phyloP scores from a whole-genome alignment of 2,888 invertebrate species.

The Amphipyra berbera region DNA sequence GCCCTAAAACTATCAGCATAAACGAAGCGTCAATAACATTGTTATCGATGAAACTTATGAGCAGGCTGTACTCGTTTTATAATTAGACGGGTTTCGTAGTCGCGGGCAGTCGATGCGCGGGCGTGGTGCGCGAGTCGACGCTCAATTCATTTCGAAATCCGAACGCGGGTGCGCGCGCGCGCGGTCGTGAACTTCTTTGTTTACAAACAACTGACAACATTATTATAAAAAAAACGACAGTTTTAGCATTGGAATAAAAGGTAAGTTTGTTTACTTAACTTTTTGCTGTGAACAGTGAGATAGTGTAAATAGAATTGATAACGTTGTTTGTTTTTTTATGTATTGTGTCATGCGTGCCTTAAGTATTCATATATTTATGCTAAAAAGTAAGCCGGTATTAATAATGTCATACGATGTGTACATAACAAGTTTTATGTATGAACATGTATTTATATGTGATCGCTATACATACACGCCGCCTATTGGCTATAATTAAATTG shows the following conservation, averaged over 20 bases:
- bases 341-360: conserved; percentile 12
- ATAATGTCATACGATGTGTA: conserved; percentile 18
- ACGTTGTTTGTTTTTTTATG: not conserved
- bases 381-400: conserved; percentile 26
- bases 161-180: conserved; percentile 51
- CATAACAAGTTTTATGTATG: conserved; percentile 2
- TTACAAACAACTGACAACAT: conserved; percentile 65
- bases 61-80: conserved; percentile 53
- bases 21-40: conserved; percentile 37
- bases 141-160: conserved; percentile 42
- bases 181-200: conserved; percentile 57
- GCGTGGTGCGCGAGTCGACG: conserved; percentile 45
- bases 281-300: not conserved
- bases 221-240: conserved; percentile 17
- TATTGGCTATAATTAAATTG: no score
- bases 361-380: conserved; percentile 1
- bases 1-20: conserved; percentile 5
- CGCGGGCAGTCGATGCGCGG: conserved; percentile 45
- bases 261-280: conserved; percentile 32
- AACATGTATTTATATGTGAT: conserved; percentile 4
- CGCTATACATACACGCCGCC: not conserved
- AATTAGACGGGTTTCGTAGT: conserved; percentile 59
- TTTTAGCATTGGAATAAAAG: conserved; percentile 24
- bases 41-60: conserved; percentile 51
- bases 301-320: not conserved